Conservation (phyloP, 2,888 invertebrate genomes). For the Meteorus colon region DNA sequence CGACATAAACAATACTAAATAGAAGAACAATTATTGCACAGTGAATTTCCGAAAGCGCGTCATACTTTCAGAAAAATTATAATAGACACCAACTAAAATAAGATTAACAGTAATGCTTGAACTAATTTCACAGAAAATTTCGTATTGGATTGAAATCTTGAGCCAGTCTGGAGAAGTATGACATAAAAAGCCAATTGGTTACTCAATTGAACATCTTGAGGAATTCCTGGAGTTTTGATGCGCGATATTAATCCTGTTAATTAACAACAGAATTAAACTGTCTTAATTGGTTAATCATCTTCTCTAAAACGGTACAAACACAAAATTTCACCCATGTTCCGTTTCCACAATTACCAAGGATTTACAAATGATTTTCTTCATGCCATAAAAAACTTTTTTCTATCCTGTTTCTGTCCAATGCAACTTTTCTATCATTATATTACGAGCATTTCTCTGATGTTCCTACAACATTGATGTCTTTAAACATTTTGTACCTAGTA, state of each 20-base stretch:
- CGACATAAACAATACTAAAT: neutral
- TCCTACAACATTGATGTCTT: neutral
- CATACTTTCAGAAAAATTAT: neutral
- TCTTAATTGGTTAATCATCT: slow-evolving; percentile 27
- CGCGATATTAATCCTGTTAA: slow-evolving; percentile 41
- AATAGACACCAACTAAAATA: neutral
- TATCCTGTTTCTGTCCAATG: neutral
- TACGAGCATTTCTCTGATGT: neutral
- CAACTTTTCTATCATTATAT: neutral
- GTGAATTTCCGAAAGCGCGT: neutral
- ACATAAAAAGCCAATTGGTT: neutral
- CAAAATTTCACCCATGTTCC: neutral
- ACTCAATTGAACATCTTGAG: slow-evolving; percentile 18
- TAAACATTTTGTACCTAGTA: neutral
- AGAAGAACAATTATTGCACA: neutral
- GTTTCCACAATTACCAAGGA: neutral
- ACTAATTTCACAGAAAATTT: neutral
- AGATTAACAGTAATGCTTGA: neutral
- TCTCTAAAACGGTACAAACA: neutral
- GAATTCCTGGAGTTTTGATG: slow-evolving; percentile 34
- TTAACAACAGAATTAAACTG: slow-evolving; percentile 29
- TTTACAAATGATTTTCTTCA: neutral
- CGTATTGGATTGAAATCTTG: neutral
- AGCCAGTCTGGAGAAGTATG: neutral
- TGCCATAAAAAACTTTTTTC: neutral